These are phyloP conservation scores for Sebastes baramenuke DNA, from an alignment of 2,797 vertebrate species.

Conservation along the genomic window DNA sequence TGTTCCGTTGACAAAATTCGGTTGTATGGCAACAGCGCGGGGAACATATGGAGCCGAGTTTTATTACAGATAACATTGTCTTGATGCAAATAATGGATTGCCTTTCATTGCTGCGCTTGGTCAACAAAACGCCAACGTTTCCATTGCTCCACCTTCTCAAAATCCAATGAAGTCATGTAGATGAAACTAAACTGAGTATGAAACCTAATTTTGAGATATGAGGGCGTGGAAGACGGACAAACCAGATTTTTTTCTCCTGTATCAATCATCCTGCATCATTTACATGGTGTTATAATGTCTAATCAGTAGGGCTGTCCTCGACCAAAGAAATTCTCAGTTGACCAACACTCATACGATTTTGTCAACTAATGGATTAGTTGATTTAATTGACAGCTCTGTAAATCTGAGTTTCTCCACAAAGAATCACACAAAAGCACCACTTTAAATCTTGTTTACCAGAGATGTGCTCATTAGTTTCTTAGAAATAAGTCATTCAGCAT, in stretches of 20 bases:
- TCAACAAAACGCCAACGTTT: constrained; percentile 1
- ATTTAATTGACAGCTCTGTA: too few species aligned
- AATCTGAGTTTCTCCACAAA: too few species aligned
- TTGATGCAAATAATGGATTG: background rate
- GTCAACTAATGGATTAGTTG: too few species aligned
- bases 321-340: too few species aligned
- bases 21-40: constrained; percentile 4
- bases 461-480: too few species aligned
- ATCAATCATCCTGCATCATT: background rate
- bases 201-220: background rate
- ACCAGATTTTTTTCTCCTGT: too few species aligned
- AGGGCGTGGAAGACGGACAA: background rate
- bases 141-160: background rate
- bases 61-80: constrained; percentile 1
- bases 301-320: background rate
- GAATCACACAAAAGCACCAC: too few species aligned
- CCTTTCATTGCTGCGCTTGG: background rate
- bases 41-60: background rate
- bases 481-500: too few species aligned
- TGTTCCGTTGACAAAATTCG: background rate
- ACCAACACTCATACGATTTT: too few species aligned
- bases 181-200: background rate
- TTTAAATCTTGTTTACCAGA: too few species aligned
- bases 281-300: background rate
- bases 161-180: background rate